A percentile compares a stretch with the other conserved stretches of the same genome.
Conservation (phyloP, 2,113 vertebrate species). For the Pomatorhinus ruficollis region DNA sequence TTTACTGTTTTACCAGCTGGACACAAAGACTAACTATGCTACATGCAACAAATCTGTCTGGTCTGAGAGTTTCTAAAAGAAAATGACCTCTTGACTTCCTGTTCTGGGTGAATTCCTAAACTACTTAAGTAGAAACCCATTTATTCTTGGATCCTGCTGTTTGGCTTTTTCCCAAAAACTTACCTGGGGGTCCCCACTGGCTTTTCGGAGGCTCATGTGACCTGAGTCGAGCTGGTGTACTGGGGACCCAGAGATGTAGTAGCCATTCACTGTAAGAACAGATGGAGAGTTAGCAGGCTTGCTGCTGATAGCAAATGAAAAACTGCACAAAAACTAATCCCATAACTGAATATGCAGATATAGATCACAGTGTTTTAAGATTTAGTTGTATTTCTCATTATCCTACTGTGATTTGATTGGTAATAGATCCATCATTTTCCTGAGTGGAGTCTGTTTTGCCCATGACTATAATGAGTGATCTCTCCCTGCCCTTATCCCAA, state of each 20-base stretch:
- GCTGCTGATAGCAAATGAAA: not conserved
- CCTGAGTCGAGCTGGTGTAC: slow-evolving; percentile 82
- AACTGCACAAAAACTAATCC: not conserved
- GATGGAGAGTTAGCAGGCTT: not conserved
- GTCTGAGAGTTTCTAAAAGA: not conserved
- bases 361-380: not conserved
- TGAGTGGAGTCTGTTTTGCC: not conserved
- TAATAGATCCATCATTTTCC: not conserved
- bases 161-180: not conserved
- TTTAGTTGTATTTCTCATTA: not conserved
- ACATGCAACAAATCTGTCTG: not conserved
- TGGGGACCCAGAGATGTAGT: slow-evolving; percentile 85
- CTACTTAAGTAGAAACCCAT: not conserved
- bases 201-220: slow-evolving; percentile 83
- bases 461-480: not conserved
- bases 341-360: not conserved
- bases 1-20: not conserved
- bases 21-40: not conserved
- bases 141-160: not conserved
- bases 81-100: not conserved
- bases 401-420: not conserved
- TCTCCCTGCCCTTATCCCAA: not conserved
- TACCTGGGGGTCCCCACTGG: slow-evolving; percentile 88
- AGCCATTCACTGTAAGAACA: slow-evolving; percentile 90
- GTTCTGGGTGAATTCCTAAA: not conserved